phyloP scores from a whole-genome alignment of 2,113 vertebrate genomes.

The Chionomys nivalis region DNA sequence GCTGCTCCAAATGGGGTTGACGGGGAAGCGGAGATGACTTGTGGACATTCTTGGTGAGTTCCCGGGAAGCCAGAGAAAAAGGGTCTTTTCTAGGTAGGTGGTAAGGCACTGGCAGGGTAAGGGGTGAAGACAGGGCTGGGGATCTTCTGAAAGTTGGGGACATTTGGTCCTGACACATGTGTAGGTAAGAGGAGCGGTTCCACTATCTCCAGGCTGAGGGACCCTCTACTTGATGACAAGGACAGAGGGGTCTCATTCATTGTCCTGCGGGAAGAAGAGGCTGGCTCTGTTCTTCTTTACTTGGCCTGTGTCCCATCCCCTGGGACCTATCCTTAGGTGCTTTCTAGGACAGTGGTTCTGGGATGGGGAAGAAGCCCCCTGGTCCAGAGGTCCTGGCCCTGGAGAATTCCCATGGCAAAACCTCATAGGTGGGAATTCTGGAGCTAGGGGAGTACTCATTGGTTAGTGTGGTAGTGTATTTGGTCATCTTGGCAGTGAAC shows the following conservation, averaged over 20 bases:
- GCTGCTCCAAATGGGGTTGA: neutral
- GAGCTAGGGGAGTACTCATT: no score
- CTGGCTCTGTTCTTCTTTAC: neutral
- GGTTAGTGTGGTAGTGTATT: neutral
- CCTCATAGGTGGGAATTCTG: neutral
- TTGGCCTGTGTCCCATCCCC: neutral
- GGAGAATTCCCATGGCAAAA: neutral
- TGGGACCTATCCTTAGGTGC: neutral
- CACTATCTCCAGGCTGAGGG: neutral
- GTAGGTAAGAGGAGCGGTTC: neutral
- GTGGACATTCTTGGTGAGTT: neutral
- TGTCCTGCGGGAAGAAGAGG: neutral
- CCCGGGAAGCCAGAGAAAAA: neutral
- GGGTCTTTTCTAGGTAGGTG: neutral
- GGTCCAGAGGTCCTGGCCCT: neutral
- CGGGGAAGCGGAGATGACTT: neutral
- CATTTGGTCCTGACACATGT: neutral
- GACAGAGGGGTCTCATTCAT: neutral
- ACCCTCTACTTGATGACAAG: neutral
- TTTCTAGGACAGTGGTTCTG: neutral
- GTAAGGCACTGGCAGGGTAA: neutral
- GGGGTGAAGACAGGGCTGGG: neutral
- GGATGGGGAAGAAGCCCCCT: neutral
- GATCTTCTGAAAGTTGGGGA: neutral
- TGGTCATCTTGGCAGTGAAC: constrained; percentile 30